A percentile compares a stretch with the other conserved stretches of the same genome.
Evolutionary conservation across 2,888 invertebrate genomes (phyloP).

Genomic region (Clanis bilineata): DNA sequence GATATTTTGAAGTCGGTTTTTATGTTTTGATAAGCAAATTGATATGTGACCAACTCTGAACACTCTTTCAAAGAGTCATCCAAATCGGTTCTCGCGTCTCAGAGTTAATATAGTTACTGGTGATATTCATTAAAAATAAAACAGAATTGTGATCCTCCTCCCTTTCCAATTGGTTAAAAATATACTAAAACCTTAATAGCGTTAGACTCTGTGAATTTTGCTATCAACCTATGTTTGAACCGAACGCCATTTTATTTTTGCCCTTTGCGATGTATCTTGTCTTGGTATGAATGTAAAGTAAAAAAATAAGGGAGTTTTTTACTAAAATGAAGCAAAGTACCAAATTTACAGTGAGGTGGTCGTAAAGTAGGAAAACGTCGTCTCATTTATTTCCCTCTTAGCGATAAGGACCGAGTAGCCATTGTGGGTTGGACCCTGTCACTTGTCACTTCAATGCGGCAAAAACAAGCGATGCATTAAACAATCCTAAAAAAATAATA

Average conservation of each 20-base stretch:
- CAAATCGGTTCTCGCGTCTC: no score
- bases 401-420: conserved; percentile 61
- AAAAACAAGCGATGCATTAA: not conserved
- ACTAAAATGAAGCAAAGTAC: conserved; percentile 49
- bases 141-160: no score
- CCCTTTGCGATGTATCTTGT: not conserved
- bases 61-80: no score
- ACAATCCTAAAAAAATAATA: not conserved
- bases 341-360: conserved; percentile 51
- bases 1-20: no score
- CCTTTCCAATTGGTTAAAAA: not conserved
- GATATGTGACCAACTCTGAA: no score
- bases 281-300: conserved; percentile 14
- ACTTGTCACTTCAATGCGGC: conserved; percentile 60
- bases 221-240: not conserved
- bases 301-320: conserved; percentile 30
- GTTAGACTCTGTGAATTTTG: not conserved
- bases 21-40: no score
- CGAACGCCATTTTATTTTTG: not conserved
- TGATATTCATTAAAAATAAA: no score
- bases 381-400: conserved; percentile 69
- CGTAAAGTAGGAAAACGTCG: conserved; percentile 62
- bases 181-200: no score
- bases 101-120: no score
- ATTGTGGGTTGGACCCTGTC: conserved; percentile 61